Base-by-base conservation (phyloP, 2,113 vertebrate species). In the Acanthochromis polyacanthus region DNA sequence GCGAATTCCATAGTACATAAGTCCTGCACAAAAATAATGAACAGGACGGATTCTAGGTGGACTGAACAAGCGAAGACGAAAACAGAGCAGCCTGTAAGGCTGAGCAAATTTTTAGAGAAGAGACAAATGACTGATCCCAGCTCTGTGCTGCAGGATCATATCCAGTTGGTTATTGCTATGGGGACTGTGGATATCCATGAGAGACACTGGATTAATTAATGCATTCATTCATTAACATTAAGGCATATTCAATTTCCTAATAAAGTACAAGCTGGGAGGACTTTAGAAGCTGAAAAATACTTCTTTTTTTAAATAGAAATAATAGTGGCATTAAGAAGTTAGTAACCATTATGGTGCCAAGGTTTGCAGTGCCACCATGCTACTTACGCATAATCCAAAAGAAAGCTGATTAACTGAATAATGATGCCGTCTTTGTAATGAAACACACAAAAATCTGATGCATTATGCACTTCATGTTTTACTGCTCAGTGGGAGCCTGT, bases 1-100 rank as follows among this genome's bases (percentile, higher is more conserved):
- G 12, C 52, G 8, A 78, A 74, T 69, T 71, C 57, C n/a, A 78
- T 68, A 50, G 46, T 55, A 25, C n/a, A 60, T 56, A 76, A 67
- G 38, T 57, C 50, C 51, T 70, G 36, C 30, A 64, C 20, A 51
- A 70, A 25, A 58, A 25, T 57, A 68, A 81, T 74, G 19, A 75
- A 71, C 11, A 46, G 10, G 38, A 51, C 19, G 58, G 20, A 51
- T 16, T 57, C 59, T 15, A 30, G 9, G 3, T 28, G 72, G 30
- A 81, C 19, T 23, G 57, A 38, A 43, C 17, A 52, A 60, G 38
- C 30, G 30, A 30, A 5, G 22, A 59, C 62, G 45, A 30, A 75
- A 4, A 73, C 0, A 3, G 23, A 55, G 2, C 20, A 22, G 14
- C 38, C 45, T 81, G 15, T 10, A 30, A 9, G 32, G n/a, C 17